phyloP scores from a whole-genome alignment of 2,113 vertebrate species.

The Cyanocitta stelleri region DNA sequence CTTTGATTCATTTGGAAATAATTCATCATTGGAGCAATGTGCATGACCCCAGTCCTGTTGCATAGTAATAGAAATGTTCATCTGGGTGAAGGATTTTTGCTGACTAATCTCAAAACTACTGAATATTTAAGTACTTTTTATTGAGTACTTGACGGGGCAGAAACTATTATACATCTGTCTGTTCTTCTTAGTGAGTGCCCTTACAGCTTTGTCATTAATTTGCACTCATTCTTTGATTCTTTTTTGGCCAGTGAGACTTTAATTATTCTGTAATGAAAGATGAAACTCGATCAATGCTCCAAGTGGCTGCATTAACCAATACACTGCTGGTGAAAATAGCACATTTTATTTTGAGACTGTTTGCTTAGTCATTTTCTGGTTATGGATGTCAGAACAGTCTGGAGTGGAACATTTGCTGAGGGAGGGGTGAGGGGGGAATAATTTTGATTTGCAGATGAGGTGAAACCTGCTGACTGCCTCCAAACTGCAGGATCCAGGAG shows the following conservation, averaged over 20 bases:
- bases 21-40: not conserved
- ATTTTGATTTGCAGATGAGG: not conserved
- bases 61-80: not conserved
- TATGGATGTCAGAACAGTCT: not conserved
- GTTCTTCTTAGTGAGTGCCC: not conserved
- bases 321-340: not conserved
- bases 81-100: not conserved
- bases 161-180: not conserved
- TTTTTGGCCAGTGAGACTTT: not conserved
- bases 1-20: conserved; percentile 1
- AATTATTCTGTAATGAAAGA: not conserved
- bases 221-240: not conserved
- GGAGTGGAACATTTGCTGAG: not conserved
- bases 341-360: not conserved
- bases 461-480: not conserved
- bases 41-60: not conserved
- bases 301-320: not conserved
- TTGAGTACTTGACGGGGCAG: not conserved
- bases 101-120: not conserved
- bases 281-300: not conserved
- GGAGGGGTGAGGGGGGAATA: not conserved
- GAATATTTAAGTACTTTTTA: conserved; percentile 14
- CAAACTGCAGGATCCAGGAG: not conserved
- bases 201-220: not conserved
- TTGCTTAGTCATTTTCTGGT: not conserved